Percentiles rank a stretch among this genome's conserved stretches.
Evolutionary conservation across 1,140 invertebrate species (phyloP).

Genomic region (Scaptomyza hsui): DNA sequence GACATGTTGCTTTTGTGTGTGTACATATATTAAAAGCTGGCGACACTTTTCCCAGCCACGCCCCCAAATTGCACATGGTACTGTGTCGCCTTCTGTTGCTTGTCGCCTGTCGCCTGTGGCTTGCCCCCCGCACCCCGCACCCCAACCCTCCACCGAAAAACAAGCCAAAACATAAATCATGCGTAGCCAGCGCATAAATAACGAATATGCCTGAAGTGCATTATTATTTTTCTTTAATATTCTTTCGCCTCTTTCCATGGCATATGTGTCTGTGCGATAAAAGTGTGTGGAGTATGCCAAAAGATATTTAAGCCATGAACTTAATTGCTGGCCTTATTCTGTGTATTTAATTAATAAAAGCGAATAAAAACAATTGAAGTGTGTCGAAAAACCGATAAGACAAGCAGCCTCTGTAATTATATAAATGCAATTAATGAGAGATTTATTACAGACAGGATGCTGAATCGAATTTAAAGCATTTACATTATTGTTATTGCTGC

Average conservation of each 20-base stretch:
- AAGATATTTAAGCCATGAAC: constrained; percentile 3
- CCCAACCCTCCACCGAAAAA: background rate
- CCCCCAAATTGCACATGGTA: constrained; percentile 23
- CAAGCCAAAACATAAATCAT: constrained; percentile 28
- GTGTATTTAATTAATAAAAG: background rate
- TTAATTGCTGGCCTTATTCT: constrained; percentile 10
- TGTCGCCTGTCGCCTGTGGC: constrained; percentile 2
- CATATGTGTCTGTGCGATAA: constrained; percentile 17
- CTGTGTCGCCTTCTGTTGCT: background rate
- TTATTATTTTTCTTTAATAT: constrained; percentile 21
- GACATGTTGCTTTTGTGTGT: constrained; percentile 23
- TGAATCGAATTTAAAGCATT: background rate
- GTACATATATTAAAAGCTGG: constrained; percentile 37
- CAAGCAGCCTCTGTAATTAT: no score
- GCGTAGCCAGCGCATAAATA: constrained; percentile 39
- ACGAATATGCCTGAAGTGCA: constrained; percentile 38
- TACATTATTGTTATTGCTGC: no score
- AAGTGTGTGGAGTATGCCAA: constrained; percentile 14
- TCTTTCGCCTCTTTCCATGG: constrained; percentile 4
- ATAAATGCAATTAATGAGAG: background rate
- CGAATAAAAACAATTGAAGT: background rate
- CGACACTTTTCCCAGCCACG: constrained; percentile 25
- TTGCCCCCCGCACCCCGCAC: no score
- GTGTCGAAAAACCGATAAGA: background rate
- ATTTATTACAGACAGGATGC: background rate